These are phyloP conservation scores for Typhlichthys subterraneus DNA, from an alignment of 2,797 vertebrate genomes.

Conservation along the genomic window DNA sequence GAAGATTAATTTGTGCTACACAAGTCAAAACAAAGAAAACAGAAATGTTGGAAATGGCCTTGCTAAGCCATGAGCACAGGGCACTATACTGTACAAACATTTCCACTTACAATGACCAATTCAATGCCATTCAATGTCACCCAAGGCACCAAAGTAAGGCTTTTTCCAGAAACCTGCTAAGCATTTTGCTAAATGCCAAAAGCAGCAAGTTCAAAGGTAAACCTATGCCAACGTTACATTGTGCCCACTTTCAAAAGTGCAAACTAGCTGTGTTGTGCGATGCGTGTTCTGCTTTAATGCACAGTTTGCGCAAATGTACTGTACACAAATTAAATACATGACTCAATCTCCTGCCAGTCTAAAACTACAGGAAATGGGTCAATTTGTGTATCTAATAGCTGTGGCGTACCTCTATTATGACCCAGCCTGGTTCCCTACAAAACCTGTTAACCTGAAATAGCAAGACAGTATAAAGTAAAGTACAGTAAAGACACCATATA, in stretches of 20 bases:
- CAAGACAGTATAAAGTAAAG: too few relatives aligned
- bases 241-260: conserved; percentile 17
- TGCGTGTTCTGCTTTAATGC: not conserved
- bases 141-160: too few relatives aligned
- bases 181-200: conserved; percentile 25
- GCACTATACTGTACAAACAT: not conserved
- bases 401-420: too few relatives aligned
- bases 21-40: conserved; percentile 9
- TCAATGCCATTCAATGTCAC: conserved; percentile 16
- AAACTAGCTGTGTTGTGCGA: not conserved
- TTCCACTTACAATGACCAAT: conserved; percentile 10
- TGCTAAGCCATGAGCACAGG: not conserved
- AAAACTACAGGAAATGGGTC: too few relatives aligned
- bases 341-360: too few relatives aligned
- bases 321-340: not conserved
- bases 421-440: too few relatives aligned
- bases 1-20: conserved; percentile 6
- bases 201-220: conserved; percentile 11
- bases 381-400: too few relatives aligned
- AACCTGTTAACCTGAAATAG: too few relatives aligned
- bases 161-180: too few relatives aligned
- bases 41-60: too few relatives aligned
- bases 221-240: not conserved
- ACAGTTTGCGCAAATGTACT: not conserved
- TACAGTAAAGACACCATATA: too few relatives aligned